Conservation (phyloP, 2,797 vertebrate genomes). For the Masticophis lateralis region DNA sequence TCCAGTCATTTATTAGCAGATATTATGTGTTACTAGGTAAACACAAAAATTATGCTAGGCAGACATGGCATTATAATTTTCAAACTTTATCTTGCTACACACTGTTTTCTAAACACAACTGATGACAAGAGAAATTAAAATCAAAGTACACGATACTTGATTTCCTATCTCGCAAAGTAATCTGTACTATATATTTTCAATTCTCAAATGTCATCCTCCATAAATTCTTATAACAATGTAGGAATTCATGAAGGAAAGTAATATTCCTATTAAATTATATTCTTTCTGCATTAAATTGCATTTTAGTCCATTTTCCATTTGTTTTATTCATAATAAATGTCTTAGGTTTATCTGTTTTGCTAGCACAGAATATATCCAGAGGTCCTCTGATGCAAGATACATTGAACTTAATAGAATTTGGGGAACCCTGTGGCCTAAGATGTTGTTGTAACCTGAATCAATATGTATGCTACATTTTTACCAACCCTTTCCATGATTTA, state of each 20-base stretch:
- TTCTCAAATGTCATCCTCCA: neutral
- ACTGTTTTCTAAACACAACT: neutral
- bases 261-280: neutral
- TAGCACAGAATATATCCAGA: neutral
- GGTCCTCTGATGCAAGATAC: neutral
- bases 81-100: constrained; percentile 1
- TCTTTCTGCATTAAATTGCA: neutral
- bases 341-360: neutral
- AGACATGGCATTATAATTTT: neutral
- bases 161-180: neutral
- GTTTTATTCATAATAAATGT: neutral
- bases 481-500: neutral
- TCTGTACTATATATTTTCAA: neutral
- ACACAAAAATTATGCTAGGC: neutral
- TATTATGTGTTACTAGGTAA: neutral
- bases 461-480: neutral
- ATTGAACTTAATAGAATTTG: neutral
- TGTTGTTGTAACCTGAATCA: neutral
- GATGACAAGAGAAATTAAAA: neutral
- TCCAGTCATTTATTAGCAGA: constrained; percentile 4
- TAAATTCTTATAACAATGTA: neutral
- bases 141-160: neutral
- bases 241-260: neutral
- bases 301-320: neutral
- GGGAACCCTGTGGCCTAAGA: neutral